phyloP scores from a whole-genome alignment of 2,797 vertebrate genomes.

The Sandelia bainsii region DNA sequence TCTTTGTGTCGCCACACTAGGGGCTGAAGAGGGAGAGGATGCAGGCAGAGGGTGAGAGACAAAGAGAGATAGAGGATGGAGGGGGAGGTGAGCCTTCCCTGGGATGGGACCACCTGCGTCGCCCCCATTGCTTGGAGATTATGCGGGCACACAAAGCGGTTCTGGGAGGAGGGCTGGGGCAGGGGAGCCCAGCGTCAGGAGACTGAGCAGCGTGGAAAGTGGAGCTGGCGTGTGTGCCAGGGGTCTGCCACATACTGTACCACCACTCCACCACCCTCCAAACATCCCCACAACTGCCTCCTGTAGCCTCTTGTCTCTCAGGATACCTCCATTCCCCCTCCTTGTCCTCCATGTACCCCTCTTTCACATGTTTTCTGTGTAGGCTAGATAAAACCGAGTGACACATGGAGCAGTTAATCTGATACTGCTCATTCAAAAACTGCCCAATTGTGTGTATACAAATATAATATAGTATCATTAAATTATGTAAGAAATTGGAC shows the following conservation, averaged over 20 bases:
- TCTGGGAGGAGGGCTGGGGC: slow-evolving; percentile 74
- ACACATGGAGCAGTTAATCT: background rate
- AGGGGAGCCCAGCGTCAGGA: slow-evolving; percentile 68
- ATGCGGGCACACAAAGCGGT: slow-evolving; percentile 80
- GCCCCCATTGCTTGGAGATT: slow-evolving; percentile 82
- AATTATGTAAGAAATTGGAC: background rate
- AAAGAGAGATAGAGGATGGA: slow-evolving; percentile 55
- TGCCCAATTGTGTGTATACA: background rate
- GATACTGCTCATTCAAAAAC: background rate
- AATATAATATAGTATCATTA: background rate
- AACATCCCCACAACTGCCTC: slow-evolving; percentile 40
- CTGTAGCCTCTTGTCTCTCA: slow-evolving; percentile 32
- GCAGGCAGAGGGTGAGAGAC: slow-evolving; percentile 67
- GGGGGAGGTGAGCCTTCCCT: slow-evolving; percentile 60
- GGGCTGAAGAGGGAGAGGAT: slow-evolving; percentile 74
- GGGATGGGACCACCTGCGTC: slow-evolving; percentile 85
- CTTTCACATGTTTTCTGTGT: background rate
- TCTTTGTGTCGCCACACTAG: slow-evolving; percentile 74
- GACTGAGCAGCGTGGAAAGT: slow-evolving; percentile 88
- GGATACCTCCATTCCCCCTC: slow-evolving; percentile 19
- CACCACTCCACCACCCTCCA: slow-evolving; percentile 53
- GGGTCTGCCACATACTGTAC: slow-evolving; percentile 82
- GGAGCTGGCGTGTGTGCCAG: slow-evolving; percentile 87
- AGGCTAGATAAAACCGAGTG: background rate
- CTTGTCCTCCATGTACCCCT: slow-evolving; percentile 20